Percentiles rank a stretch among this genome's conserved stretches.
Conservation (phyloP, 2,888 invertebrate genomes). For the Alloscopus bannaensis region DNA sequence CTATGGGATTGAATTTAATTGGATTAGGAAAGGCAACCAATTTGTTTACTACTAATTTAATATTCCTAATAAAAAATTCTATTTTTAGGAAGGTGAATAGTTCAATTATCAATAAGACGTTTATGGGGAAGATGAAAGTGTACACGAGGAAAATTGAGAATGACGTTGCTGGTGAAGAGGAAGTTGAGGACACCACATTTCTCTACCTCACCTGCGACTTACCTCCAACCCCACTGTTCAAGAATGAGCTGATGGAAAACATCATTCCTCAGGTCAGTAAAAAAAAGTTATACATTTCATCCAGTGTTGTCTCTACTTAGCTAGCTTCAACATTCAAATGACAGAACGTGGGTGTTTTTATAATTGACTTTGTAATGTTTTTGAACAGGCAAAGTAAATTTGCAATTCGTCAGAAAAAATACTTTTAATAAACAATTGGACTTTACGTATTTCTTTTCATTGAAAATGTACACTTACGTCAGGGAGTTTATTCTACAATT, state of each 20-base stretch:
- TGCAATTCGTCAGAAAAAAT: too few relatives aligned
- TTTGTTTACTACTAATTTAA: not conserved
- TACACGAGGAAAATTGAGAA: slow-evolving; percentile 94
- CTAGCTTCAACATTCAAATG: not conserved
- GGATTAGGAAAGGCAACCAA: not conserved
- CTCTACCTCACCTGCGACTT: slow-evolving; percentile 97
- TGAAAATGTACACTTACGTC: too few relatives aligned
- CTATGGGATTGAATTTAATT: not conserved
- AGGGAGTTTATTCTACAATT: too few relatives aligned
- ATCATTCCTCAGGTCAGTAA: slow-evolving; percentile 94
- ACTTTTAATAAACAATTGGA: too few relatives aligned
- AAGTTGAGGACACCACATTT: slow-evolving; percentile 93
- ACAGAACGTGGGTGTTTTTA: not conserved
- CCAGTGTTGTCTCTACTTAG: not conserved
- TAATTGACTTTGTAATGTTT: slow-evolving; percentile 1
- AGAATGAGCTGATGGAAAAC: slow-evolving; percentile 98
- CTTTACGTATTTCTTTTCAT: too few relatives aligned
- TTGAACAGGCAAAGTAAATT: too few relatives aligned
- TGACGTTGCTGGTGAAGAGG: slow-evolving; percentile 91
- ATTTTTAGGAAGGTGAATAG: slow-evolving; percentile 81
- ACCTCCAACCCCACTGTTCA: slow-evolving; percentile 97
- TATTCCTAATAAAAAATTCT: not conserved
- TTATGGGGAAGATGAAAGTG: slow-evolving; percentile 93
- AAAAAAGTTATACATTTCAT: not conserved
- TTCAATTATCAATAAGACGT: slow-evolving; percentile 95